Percentiles rank a stretch among this genome's conserved stretches.
Evolutionary conservation across 2,113 vertebrate species (phyloP).

Genomic region (Barnardius zonarius): DNA sequence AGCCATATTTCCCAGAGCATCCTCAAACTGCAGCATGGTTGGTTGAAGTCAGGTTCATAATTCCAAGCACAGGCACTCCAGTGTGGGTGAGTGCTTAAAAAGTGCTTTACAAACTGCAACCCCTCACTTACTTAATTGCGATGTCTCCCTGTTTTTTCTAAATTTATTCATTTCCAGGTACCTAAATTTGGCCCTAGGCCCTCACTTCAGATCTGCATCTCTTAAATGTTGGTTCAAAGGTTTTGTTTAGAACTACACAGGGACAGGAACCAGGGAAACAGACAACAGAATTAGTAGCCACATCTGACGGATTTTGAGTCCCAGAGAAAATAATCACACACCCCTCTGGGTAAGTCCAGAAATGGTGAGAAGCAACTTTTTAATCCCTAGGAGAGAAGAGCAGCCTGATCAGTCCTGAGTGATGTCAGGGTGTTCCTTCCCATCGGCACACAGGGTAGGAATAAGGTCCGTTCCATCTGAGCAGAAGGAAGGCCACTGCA

Average conservation of each 20-base stretch:
- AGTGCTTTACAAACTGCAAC: neutral
- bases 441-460: fast-evolving
- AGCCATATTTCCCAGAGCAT: neutral
- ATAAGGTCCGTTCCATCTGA: neutral
- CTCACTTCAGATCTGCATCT: neutral
- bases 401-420: neutral
- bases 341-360: neutral
- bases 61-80: neutral
- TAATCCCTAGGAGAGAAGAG: neutral
- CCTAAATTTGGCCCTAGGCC: neutral
- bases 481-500: neutral
- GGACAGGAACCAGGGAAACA: neutral
- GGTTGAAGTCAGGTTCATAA: neutral
- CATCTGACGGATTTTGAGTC: neutral
- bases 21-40: neutral
- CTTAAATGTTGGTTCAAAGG: neutral
- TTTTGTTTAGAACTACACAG: neutral
- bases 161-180: neutral
- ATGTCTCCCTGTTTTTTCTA: neutral
- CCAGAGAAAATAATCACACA: neutral
- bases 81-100: neutral
- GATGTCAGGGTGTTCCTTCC: neutral
- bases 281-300: neutral
- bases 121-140: neutral
- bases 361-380: neutral